Base-by-base conservation (phyloP, 2,888 invertebrate species). In the Stictocephala bisonia region DNA sequence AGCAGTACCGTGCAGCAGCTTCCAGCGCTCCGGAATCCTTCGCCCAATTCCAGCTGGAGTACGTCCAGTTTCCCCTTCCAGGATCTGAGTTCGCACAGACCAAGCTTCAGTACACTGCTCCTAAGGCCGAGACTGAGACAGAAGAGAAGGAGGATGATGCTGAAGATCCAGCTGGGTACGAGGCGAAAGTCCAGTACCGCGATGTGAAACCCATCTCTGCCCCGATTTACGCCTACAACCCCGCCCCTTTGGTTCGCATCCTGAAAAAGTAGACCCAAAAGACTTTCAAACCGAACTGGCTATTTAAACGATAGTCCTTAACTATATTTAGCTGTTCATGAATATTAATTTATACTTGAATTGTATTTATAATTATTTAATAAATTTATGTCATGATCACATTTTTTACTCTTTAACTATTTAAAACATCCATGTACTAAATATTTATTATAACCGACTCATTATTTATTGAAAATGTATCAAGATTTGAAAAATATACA, bases 261-360 rank as follows among this genome's bases (percentile, higher is more conserved):
- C 64, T 64, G 26, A 64, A 44, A 27, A 64, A 64, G 64, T 64
- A n/a, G n/a, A n/a, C n/a, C n/a, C n/a, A n/a, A n/a, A n/a, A n/a
- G n/a, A n/a, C n/a, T n/a, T n/a, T n/a, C n/a, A n/a, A n/a, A n/a
- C n/a, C n/a, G n/a, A n/a, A n/a, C n/a, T n/a, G n/a, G n/a, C n/a
- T n/a, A n/a, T n/a, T n/a, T n/a, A n/a, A n/a, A n/a, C n/a, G n/a
- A n/a, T n/a, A n/a, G n/a, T n/a, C n/a, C n/a, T n/a, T n/a, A n/a
- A n/a, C n/a, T n/a, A n/a, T n/a, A n/a, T n/a, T n/a, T n/a, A n/a
- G n/a, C n/a, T n/a, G n/a, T n/a, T n/a, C n/a, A n/a, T n/a, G n/a
- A n/a, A n/a, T n/a, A n/a, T n/a, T n/a, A n/a, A n/a, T n/a, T n/a
- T n/a, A n/a, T n/a, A n/a, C n/a, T n/a, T n/a, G n/a, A n/a, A n/a